Percentiles rank a stretch among this genome's conserved stretches.
phyloP scores from a whole-genome alignment of 2,113 vertebrate genomes.

The Trematomus loennbergii region DNA sequence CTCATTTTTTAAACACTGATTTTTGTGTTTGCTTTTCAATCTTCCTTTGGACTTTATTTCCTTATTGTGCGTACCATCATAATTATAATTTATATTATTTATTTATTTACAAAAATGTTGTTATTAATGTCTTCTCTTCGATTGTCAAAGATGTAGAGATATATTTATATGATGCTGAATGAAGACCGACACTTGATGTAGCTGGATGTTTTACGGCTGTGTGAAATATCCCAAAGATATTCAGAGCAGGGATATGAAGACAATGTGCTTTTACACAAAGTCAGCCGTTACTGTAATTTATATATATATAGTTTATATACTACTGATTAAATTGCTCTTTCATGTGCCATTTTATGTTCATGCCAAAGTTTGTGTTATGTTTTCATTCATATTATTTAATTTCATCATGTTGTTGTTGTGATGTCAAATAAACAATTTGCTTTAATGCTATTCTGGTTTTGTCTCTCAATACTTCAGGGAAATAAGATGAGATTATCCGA shows the following conservation, averaged over 20 bases:
- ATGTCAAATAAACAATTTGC: slow-evolving; percentile 70
- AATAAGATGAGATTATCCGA: too few species aligned
- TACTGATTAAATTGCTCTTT: slow-evolving; percentile 49
- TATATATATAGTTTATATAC: slow-evolving; percentile 37
- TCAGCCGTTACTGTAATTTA: slow-evolving; percentile 58
- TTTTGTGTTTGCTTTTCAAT: slow-evolving; percentile 79
- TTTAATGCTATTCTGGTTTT: slow-evolving; percentile 10
- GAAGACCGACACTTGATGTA: slow-evolving; percentile 54
- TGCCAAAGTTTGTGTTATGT: slow-evolving; percentile 82
- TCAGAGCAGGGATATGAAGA: slow-evolving; percentile 53
- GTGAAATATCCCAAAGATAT: slow-evolving; percentile 71
- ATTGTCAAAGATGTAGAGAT: slow-evolving; percentile 80
- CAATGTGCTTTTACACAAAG: slow-evolving; percentile 51
- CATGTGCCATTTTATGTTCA: slow-evolving; percentile 79
- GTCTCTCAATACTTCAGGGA: too few species aligned
- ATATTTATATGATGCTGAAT: slow-evolving; percentile 82
- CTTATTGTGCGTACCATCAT: slow-evolving; percentile 82
- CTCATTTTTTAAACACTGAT: slow-evolving; percentile 25
- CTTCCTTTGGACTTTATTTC: slow-evolving; percentile 81
- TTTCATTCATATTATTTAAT: slow-evolving; percentile 78
- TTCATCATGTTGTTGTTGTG: slow-evolving; percentile 72
- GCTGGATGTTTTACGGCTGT: slow-evolving; percentile 42
- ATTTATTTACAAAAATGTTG: slow-evolving; percentile 72
- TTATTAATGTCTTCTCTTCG: slow-evolving; percentile 62
- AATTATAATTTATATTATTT: slow-evolving; percentile 80